Conservation (phyloP, 30 jellyfish, hydroid and myxozoan species). For the Sanderia malayensis region DNA sequence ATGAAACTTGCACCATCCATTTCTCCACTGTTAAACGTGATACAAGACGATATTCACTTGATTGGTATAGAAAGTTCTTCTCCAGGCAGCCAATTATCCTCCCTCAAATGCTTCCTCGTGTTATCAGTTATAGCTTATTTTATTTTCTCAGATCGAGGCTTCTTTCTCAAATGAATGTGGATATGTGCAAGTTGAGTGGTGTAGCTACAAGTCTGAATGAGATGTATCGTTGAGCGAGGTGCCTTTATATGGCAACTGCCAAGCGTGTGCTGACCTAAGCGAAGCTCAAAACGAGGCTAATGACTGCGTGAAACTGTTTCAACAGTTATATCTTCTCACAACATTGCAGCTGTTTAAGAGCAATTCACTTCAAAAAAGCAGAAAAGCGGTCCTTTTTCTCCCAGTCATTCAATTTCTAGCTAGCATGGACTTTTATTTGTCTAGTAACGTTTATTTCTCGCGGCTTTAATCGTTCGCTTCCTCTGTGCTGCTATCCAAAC, state of each 20-base stretch:
- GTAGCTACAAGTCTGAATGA: no score
- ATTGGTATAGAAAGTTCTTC: no score
- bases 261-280: slow-evolving; percentile 47
- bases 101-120: no score
- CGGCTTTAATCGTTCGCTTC: slow-evolving; percentile 27
- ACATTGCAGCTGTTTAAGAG: slow-evolving; percentile 48
- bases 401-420: slow-evolving; percentile 15
- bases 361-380: slow-evolving; percentile 21
- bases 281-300: slow-evolving; percentile 7
- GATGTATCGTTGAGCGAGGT: no score
- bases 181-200: no score
- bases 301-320: slow-evolving; percentile 46
- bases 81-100: no score
- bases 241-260: no score
- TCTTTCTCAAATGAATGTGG: no score
- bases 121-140: no score
- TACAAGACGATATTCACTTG: no score
- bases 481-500: not conserved
- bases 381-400: slow-evolving; percentile 41
- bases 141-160: no score
- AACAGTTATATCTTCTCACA: slow-evolving; percentile 58
- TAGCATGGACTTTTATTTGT: slow-evolving; percentile 8
- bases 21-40: no score
- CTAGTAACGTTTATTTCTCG: slow-evolving; percentile 15
- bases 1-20: slow-evolving; percentile 73